Percentiles rank a stretch among this genome's conserved stretches.
Conservation (phyloP, 2,113 vertebrate genomes). For the Astur gentilis region DNA sequence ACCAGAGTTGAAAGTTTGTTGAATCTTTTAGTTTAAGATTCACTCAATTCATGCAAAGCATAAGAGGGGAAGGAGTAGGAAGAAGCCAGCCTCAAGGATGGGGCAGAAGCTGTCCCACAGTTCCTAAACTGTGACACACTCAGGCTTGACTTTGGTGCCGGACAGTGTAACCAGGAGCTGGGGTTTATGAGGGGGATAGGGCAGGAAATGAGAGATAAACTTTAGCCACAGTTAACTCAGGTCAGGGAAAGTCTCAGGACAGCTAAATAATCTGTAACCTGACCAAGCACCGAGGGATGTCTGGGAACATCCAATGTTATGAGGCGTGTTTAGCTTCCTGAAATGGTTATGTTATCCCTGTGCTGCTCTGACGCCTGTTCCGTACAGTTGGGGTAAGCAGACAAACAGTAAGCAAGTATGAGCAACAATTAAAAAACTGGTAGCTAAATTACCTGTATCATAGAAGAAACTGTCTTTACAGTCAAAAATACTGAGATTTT, state of each 20-base stretch:
- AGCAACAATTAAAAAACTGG: neutral
- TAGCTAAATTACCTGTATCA: neutral
- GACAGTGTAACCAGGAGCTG: neutral
- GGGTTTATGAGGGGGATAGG: neutral
- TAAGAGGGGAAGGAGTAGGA: neutral
- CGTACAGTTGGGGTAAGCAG: neutral
- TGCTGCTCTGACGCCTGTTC: neutral
- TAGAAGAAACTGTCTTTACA: neutral
- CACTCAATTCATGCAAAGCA: neutral
- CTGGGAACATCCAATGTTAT: neutral
- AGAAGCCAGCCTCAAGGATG: neutral
- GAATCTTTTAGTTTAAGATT: neutral
- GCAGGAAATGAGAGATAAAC: constrained; percentile 32
- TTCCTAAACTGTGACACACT: neutral
- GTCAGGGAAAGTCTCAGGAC: neutral
- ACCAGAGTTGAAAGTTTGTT: neutral
- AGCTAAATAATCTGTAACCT: constrained; percentile 30
- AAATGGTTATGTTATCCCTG: neutral
- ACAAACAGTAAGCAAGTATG: neutral
- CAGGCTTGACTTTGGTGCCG: neutral
- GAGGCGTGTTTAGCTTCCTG: neutral
- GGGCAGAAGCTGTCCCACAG: neutral
- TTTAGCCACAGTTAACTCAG: constrained; percentile 14
- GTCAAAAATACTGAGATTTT: neutral
- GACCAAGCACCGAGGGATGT: neutral